Evolutionary conservation across 1,140 invertebrate species (phyloP).

Genomic region (Argopecten irradians): DNA sequence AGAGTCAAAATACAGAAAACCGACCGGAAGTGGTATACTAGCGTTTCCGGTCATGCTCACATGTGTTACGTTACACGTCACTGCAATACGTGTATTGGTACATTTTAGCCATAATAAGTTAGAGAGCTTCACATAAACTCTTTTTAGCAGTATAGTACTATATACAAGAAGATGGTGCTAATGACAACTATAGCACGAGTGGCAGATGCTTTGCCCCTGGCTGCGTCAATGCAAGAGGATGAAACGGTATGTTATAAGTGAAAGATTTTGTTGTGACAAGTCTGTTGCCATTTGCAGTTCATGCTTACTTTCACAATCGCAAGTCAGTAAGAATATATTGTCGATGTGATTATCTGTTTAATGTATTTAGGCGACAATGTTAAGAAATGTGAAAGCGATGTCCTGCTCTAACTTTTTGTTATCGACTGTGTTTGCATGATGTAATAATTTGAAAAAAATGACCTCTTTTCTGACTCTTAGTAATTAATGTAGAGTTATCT

Average conservation of each 20-base stretch:
- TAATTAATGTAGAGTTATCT: neutral
- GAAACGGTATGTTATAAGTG: constrained; percentile 88
- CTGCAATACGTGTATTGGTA: constrained; percentile 4
- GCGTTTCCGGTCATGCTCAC: neutral
- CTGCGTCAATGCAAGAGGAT: constrained; percentile 98
- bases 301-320: constrained; percentile 11
- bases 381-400: neutral
- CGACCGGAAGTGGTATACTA: neutral
- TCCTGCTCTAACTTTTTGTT: neutral
- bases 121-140: neutral
- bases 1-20: neutral
- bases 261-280: neutral
- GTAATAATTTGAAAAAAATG: neutral
- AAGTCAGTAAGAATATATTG: neutral
- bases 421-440: neutral
- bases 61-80: constrained; percentile 21
- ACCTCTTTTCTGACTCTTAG: neutral
- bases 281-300: neutral
- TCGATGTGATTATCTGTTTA: neutral
- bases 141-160: neutral
- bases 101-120: neutral
- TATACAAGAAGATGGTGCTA: constrained; percentile 87
- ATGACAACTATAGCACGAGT: constrained; percentile 98
- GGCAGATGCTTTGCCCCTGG: constrained; percentile 94
- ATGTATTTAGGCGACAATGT: neutral